Conservation (phyloP, 1,140 invertebrate species). For the Formica exsecta region DNA sequence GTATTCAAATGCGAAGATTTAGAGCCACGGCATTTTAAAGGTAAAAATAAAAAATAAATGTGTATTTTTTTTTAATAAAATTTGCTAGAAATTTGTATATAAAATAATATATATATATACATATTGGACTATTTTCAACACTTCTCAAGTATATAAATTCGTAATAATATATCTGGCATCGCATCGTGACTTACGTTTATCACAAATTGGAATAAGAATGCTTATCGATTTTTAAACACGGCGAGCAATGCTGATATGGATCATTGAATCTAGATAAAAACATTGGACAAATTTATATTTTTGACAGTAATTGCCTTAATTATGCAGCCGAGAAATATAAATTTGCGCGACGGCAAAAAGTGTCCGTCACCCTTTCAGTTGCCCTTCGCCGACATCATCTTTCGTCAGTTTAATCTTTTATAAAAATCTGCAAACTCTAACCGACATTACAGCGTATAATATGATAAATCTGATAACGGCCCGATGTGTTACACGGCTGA, state of each 20-base stretch:
- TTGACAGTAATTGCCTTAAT: conserved; percentile 57
- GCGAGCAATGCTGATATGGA: conserved; percentile 24
- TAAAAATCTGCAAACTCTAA: conserved; percentile 51
- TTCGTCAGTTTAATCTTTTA: conserved; percentile 50
- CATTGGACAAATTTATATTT: conserved; percentile 47
- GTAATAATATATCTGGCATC: background rate
- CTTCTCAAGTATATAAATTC: background rate
- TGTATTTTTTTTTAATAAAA: background rate
- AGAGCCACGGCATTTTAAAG: too few species aligned
- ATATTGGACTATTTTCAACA: too few species aligned
- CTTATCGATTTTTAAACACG: background rate
- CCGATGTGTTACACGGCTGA: conserved; percentile 34
- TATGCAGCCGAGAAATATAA: conserved; percentile 53
- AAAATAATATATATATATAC: too few species aligned
- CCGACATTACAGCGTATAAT: conserved; percentile 53
- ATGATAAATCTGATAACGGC: conserved; percentile 55
- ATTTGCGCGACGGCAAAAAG: conserved; percentile 49
- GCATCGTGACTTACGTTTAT: background rate
- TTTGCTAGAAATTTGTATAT: too few species aligned
- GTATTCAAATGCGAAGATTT: too few species aligned
- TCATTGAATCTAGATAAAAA: conserved; percentile 39
- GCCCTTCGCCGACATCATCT: conserved; percentile 47
- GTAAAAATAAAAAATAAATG: too few species aligned
- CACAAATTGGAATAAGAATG: background rate
- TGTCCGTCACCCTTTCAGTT: conserved; percentile 37